Evolutionary conservation across 2,797 vertebrate species (phyloP).

Genomic region (Danio albolineatus): DNA sequence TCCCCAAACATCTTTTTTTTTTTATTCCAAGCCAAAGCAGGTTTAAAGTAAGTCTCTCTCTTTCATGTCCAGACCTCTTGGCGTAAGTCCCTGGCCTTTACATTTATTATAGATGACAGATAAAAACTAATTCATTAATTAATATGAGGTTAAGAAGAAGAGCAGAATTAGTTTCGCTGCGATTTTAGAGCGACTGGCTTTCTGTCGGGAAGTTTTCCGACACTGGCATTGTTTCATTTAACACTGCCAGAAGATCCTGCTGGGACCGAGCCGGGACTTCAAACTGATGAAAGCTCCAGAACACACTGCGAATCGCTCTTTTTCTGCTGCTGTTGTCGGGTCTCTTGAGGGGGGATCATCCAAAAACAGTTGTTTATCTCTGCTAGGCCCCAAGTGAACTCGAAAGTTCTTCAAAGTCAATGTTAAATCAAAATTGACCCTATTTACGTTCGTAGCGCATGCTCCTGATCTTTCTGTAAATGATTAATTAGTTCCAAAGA

Average conservation of each 20-base stretch:
- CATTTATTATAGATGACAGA: slow-evolving; percentile 75
- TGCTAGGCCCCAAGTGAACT: not conserved
- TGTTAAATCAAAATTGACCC: not conserved
- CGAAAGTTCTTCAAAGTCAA: slow-evolving; percentile 3
- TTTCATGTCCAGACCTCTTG: slow-evolving; percentile 79
- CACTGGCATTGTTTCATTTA: slow-evolving; percentile 11
- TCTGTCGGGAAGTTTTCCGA: not conserved
- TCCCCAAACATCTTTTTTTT: slow-evolving; percentile 73
- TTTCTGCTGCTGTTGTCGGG: not conserved
- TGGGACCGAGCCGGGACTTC: slow-evolving; percentile 4
- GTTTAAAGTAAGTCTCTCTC: slow-evolving; percentile 73
- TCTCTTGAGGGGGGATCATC: slow-evolving; percentile 12
- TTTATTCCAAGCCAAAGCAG: slow-evolving; percentile 74
- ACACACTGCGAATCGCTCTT: not conserved
- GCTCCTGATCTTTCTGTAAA: not conserved
- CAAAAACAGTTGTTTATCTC: slow-evolving; percentile 33
- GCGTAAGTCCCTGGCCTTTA: slow-evolving; percentile 73
- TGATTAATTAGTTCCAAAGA: not conserved
- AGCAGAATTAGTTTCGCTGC: slow-evolving; percentile 6
- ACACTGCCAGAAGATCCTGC: not conserved
- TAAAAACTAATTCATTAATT: slow-evolving; percentile 51
- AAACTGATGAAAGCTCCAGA: slow-evolving; percentile 20
- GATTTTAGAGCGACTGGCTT: not conserved
- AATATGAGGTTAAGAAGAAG: slow-evolving; percentile 39
- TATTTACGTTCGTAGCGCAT: not conserved